phyloP scores from a whole-genome alignment of 2,888 invertebrate species.

The Cheilosia pagana region DNA sequence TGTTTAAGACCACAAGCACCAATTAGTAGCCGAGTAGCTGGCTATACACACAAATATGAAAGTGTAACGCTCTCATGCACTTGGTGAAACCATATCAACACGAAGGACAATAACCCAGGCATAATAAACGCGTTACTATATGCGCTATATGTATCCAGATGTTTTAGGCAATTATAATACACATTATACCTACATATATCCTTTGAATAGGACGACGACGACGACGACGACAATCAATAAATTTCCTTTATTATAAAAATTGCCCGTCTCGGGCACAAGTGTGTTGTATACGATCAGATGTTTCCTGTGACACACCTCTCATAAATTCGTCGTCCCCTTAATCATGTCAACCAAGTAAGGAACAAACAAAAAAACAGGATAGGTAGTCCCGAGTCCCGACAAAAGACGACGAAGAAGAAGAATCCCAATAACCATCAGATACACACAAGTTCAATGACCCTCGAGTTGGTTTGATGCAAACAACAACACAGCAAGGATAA shows the following conservation, averaged over 20 bases:
- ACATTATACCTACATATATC: not conserved
- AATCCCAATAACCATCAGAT: constrained; percentile 17
- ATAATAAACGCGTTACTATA: not conserved
- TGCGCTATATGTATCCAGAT: constrained; percentile 37
- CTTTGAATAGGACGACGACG: constrained; percentile 9
- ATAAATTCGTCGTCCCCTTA: constrained; percentile 6
- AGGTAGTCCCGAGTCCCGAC: no score
- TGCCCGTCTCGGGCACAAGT: constrained; percentile 6
- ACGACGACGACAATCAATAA: constrained; percentile 10
- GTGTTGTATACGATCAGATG: constrained; percentile 32
- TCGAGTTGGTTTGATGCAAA: constrained; percentile 36
- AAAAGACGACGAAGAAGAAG: constrained; percentile 15
- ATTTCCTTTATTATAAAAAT: constrained; percentile 21
- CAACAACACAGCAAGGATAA: constrained; percentile 27
- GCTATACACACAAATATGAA: not conserved
- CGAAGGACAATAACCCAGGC: constrained; percentile 50
- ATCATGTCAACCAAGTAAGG: constrained; percentile 40
- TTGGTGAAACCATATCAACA: constrained; percentile 50
- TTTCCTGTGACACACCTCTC: constrained; percentile 19
- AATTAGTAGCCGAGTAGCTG: constrained; percentile 33
- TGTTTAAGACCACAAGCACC: constrained; percentile 56
- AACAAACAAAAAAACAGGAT: constrained; percentile 13
- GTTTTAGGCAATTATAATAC: constrained; percentile 26
- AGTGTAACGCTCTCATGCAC: constrained; percentile 52
- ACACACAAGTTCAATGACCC: constrained; percentile 59